Percentiles rank a stretch among this genome's conserved stretches.
Conservation (phyloP, 2,888 invertebrate species). For the Drosophila pseudotakahashii region DNA sequence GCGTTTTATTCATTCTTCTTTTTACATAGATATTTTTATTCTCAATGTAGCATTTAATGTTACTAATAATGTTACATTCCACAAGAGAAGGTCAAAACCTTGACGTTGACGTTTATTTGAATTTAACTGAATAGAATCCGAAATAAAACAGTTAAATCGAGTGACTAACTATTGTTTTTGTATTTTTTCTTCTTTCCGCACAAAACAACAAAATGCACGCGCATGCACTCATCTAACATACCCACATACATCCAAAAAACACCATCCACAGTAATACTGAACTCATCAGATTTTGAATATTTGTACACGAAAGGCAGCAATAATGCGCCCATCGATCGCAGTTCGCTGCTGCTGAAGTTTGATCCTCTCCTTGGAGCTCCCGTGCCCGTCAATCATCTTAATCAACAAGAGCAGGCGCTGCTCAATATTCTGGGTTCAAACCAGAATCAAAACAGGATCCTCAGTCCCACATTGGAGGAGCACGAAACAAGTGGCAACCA, state of each 20-base stretch:
- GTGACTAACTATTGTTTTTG: slow-evolving; percentile 51
- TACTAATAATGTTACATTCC: background rate
- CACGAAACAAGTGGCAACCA: slow-evolving; percentile 79
- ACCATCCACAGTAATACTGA: slow-evolving; percentile 80
- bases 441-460: slow-evolving; percentile 53
- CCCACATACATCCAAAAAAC: slow-evolving; percentile 12
- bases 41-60: background rate
- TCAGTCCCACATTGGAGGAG: slow-evolving; percentile 83
- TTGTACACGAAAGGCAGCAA: slow-evolving; percentile 83
- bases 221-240: slow-evolving; percentile 47
- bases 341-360: slow-evolving; percentile 83
- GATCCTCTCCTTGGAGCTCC: slow-evolving; percentile 83
- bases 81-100: background rate
- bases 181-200: slow-evolving; percentile 47
- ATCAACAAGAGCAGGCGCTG: slow-evolving; percentile 61
- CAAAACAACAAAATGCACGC: slow-evolving; percentile 52
- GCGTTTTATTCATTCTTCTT: slow-evolving; percentile 5
- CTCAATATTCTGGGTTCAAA: slow-evolving; percentile 53
- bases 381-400: slow-evolving; percentile 76
- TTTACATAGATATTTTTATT: background rate
- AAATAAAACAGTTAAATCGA: background rate
- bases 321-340: slow-evolving; percentile 80
- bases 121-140: slow-evolving; percentile 1
- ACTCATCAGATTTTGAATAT: slow-evolving; percentile 84
- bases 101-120: slow-evolving; percentile 25